Evolutionary conservation across 2,797 vertebrate species (phyloP).

Genomic region (Lycodopsis pacificus): DNA sequence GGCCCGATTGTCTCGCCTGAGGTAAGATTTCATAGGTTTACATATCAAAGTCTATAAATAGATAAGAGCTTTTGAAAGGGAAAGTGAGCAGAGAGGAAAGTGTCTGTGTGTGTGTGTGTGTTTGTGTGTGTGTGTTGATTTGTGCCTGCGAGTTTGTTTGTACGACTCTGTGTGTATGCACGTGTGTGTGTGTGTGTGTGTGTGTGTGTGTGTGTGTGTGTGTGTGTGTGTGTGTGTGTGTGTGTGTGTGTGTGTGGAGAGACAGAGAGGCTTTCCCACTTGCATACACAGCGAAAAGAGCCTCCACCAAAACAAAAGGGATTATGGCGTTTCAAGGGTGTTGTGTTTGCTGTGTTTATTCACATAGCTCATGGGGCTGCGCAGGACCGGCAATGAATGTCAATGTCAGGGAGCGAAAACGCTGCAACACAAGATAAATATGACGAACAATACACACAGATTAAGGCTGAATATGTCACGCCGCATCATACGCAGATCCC

Average conservation of each 20-base stretch:
- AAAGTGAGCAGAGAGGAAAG: constrained; percentile 74
- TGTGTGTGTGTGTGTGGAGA: constrained; percentile 49
- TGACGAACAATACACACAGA: constrained; percentile 82
- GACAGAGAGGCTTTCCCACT: constrained; percentile 80
- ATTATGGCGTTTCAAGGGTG: constrained; percentile 85
- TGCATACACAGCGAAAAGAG: constrained; percentile 81
- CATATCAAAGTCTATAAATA: constrained; percentile 89
- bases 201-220: constrained; percentile 31
- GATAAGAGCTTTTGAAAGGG: constrained; percentile 84
- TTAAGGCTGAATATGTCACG: constrained; percentile 82
- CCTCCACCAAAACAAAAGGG: constrained; percentile 86
- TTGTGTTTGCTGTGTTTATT: constrained; percentile 83
- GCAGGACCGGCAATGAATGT: constrained; percentile 80
- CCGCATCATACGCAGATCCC: constrained; percentile 71
- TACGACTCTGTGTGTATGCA: constrained; percentile 35
- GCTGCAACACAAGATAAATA: constrained; percentile 83
- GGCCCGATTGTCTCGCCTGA: constrained; percentile 84
- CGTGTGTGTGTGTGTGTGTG: neutral
- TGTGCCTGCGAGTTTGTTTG: constrained; percentile 53
- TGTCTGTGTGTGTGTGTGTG: constrained; percentile 31
- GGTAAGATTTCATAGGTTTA: constrained; percentile 87
- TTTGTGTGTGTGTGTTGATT: constrained; percentile 30
- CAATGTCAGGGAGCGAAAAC: constrained; percentile 78
- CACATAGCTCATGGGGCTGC: constrained; percentile 82
- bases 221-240: constrained; percentile 42